phyloP scores from a whole-genome alignment of 2,797 vertebrate species.

The Poeciliopsis gracilis region DNA sequence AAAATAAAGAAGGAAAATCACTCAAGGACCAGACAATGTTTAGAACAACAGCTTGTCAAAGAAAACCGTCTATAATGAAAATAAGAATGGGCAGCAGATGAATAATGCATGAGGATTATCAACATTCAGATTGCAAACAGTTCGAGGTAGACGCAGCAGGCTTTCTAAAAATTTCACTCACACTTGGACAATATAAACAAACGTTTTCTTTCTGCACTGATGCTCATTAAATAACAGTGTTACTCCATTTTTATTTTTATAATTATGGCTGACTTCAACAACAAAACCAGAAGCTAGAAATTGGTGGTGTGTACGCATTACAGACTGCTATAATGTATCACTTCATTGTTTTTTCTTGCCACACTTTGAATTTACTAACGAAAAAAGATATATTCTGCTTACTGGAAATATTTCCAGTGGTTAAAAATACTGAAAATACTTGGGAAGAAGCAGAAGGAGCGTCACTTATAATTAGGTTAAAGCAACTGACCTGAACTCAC shows the following conservation, averaged over 20 bases:
- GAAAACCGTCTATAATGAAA: not conserved
- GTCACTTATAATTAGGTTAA: not conserved
- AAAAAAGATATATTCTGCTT: not conserved
- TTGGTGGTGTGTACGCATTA: too few relatives aligned
- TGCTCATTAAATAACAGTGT: not conserved
- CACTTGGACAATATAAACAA: not conserved
- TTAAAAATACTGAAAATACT: not conserved
- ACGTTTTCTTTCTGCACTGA: not conserved
- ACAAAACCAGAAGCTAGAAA: not conserved
- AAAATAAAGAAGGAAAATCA: not conserved
- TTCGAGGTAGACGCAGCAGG: not conserved
- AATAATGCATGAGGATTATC: not conserved
- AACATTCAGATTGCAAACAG: not conserved
- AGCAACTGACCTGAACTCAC: not conserved
- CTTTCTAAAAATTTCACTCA: not conserved
- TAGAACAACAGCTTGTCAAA: not conserved
- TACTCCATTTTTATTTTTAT: not conserved
- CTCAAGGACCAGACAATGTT: not conserved
- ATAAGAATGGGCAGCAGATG: not conserved
- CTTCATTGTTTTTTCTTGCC: not conserved
- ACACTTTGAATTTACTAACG: not conserved
- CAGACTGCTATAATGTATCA: not conserved
- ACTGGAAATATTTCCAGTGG: not conserved
- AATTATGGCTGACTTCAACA: not conserved
- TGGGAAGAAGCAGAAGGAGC: not conserved